A percentile compares a stretch with the other conserved stretches of the same genome.
These are phyloP conservation scores for Meloidogyne chitwoodi DNA, from an alignment of 1,140 invertebrate genomes.

Conservation along the genomic window DNA sequence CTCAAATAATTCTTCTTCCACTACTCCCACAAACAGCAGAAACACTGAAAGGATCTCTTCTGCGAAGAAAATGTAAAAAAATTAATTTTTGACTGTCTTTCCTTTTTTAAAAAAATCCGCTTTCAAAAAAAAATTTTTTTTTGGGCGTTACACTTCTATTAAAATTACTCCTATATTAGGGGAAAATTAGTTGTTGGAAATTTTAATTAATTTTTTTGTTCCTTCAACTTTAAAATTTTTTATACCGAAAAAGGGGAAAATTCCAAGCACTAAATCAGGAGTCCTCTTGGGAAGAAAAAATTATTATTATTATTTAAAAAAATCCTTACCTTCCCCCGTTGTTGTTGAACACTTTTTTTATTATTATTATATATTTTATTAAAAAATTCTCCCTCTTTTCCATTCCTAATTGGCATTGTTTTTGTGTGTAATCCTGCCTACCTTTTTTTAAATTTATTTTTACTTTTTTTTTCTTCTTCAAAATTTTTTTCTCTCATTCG, in stretches of 20 bases:
- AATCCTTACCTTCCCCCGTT: too few relatives aligned
- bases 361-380: neutral
- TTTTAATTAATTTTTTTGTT: neutral
- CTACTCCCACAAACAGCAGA: neutral
- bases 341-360: neutral
- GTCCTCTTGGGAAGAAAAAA: too few relatives aligned
- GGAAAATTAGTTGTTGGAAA: neutral
- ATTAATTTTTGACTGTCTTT: neutral
- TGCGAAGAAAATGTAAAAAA: slow-evolving; percentile 9
- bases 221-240: neutral
- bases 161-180: neutral
- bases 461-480: neutral
- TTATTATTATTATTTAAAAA: too few relatives aligned
- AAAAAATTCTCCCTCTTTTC: neutral
- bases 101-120: neutral
- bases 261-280: too few relatives aligned
- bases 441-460: neutral
- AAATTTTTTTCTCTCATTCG: slow-evolving; percentile 1
- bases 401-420: neutral
- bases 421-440: neutral
- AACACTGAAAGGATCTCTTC: slow-evolving; percentile 13
- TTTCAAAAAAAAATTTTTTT: slow-evolving; percentile 11
- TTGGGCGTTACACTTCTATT: neutral
- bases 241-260: neutral
- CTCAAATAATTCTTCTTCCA: neutral